Base-by-base conservation (phyloP, 2,888 invertebrate species). In the Laothoe populi region DNA sequence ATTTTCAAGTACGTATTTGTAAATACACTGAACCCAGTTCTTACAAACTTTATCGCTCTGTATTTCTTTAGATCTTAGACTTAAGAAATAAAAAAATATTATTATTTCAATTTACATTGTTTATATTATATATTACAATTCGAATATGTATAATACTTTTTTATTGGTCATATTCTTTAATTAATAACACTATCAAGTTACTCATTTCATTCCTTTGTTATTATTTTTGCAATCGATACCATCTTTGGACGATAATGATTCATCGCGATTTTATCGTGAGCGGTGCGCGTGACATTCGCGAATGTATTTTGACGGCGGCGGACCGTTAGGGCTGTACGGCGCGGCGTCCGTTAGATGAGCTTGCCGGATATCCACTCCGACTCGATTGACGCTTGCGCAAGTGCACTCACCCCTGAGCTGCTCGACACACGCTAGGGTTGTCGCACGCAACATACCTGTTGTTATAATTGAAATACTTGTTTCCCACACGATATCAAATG, bases 311-410 rank as follows among this genome's bases (percentile, higher is more conserved):
- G 86, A 68, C 76, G 72, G 70, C 76, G 72, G 70, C 53, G 78
- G 72, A 68, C 88, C 89, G 90, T 89, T 90, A 90, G 69, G 60
- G 66, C 65, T 64, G 64, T 66, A 66, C 65, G 68, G 72, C 81
- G 72, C 65, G 68, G 73, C 81, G 72, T 86, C 88, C 87, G 87
- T 84, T 83, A 79, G 90, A 90, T 90, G 78, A 89, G 83, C 85
- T 64, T 63, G 76, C 83, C 86, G 90, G 90, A 90, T 86, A 87
- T 88, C 79, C 78, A 82, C 60, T 64, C 63, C 66, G 65, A 65
- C 65, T 61, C 63, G 64, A 48, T 64, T 26, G 69, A 63, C 44
- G 53, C 35, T 35, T 35, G 46, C 40, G 59, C 61, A 60, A 78
- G 80, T 77, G 70, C 79, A 79, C 75, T 78, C 79, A 82, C 82